Evolutionary conservation across 1,140 invertebrate species (phyloP).

Genomic region (Steinernema khuongi): DNA sequence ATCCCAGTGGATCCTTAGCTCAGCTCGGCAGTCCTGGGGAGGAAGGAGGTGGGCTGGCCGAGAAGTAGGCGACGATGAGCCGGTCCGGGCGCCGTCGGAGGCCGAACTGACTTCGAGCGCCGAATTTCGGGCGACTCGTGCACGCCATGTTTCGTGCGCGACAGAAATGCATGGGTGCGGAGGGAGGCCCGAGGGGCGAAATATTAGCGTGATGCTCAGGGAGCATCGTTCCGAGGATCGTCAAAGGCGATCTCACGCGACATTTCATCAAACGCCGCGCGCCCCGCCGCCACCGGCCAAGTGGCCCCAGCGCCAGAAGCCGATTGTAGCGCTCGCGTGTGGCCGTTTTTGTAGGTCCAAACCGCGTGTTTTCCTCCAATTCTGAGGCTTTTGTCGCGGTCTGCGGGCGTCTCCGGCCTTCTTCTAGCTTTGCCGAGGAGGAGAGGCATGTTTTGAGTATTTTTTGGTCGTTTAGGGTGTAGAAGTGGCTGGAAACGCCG

Average conservation of each 20-base stretch:
- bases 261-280: neutral
- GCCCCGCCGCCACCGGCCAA: neutral
- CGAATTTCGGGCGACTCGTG: slow-evolving; percentile 6
- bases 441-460: neutral
- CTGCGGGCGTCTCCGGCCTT: neutral
- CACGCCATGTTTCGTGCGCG: slow-evolving; percentile 16
- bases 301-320: neutral
- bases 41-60: no score
- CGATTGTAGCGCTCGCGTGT: slow-evolving; percentile 10
- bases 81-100: neutral
- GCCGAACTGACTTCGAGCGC: neutral
- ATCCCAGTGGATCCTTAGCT: no score
- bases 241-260: slow-evolving; percentile 3
- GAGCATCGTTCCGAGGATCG: slow-evolving; percentile 9
- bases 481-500: no score
- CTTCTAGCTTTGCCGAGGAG: neutral
- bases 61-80: slow-evolving; percentile 8
- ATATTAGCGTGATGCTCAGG: slow-evolving; percentile 1
- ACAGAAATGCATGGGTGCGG: slow-evolving; percentile 9
- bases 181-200: slow-evolving; percentile 4
- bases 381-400: neutral
- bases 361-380: neutral
- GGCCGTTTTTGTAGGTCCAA: neutral
- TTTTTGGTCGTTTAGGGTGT: neutral
- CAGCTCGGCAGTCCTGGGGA: no score